Evolutionary conservation across 2,797 vertebrate genomes (phyloP).

Genomic region (Tarsius wallacei): DNA sequence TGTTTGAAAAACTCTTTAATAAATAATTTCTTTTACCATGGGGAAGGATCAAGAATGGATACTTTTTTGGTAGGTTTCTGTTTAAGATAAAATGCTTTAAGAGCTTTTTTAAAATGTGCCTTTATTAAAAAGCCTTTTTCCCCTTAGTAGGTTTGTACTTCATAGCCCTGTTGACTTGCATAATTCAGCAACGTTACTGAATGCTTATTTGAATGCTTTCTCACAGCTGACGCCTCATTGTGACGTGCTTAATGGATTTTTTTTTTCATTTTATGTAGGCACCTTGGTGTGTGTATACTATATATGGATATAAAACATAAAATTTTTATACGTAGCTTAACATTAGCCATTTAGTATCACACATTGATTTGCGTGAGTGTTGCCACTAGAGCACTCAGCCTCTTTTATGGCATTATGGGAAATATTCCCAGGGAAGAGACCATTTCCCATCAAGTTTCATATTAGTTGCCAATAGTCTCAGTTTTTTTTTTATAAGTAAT

Average conservation of each 20-base stretch:
- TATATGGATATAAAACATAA: conserved; percentile 80
- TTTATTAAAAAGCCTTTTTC: conserved; percentile 61
- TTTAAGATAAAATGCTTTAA: conserved; percentile 58
- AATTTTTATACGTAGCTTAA: conserved; percentile 74
- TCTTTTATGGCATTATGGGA: conserved; percentile 76
- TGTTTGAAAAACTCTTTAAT: neutral
- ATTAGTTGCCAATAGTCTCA: conserved; percentile 59
- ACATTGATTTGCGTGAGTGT: conserved; percentile 78
- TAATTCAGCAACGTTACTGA: conserved; percentile 27
- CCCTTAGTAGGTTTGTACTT: conserved; percentile 34
- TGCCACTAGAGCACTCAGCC: conserved; percentile 68
- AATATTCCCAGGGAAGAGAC: conserved; percentile 78
- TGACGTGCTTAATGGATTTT: conserved; percentile 72
- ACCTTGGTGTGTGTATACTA: conserved; percentile 66
- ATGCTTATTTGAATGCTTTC: conserved; percentile 45
- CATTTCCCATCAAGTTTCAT: conserved; percentile 59
- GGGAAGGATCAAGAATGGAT: neutral
- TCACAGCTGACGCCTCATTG: conserved; percentile 35
- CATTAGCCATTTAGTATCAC: conserved; percentile 72
- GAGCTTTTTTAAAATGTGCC: conserved; percentile 28
- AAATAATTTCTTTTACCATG: conserved; percentile 25
- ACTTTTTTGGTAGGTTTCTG: conserved; percentile 27
- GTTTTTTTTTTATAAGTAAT: conserved; percentile 54
- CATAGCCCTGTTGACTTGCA: neutral
- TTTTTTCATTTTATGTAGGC: conserved; percentile 68